These are phyloP conservation scores for Cyrtorhinus lividipennis DNA, from an alignment of 1,140 invertebrate species.

Conservation along the genomic window DNA sequence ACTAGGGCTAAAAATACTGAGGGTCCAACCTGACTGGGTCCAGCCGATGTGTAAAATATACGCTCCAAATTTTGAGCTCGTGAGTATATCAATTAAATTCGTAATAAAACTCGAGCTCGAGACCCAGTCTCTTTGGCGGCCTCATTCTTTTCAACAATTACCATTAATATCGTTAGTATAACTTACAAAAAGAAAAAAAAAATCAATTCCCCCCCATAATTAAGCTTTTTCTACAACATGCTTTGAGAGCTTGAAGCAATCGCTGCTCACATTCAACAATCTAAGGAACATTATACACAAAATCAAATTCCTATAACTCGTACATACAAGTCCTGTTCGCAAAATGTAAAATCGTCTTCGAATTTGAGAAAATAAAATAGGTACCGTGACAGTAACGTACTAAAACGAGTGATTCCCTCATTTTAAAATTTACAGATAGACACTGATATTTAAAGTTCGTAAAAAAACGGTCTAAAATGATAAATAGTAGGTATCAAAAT, in stretches of 20 bases:
- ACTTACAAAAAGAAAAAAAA: background rate
- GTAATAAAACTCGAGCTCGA: background rate
- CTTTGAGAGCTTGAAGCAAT: background rate
- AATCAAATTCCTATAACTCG: background rate
- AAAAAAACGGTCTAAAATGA: background rate
- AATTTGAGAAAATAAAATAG: too few relatives aligned
- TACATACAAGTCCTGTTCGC: background rate
- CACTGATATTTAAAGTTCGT: background rate
- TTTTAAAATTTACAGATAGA: background rate
- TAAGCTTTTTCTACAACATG: background rate
- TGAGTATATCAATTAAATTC: background rate
- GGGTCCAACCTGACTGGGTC: background rate
- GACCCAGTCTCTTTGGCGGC: background rate
- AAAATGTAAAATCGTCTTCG: too few relatives aligned
- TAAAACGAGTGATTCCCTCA: background rate
- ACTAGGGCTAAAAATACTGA: constrained; percentile 4
- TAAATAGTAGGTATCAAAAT: background rate
- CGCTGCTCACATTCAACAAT: background rate
- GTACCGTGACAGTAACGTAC: background rate
- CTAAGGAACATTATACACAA: constrained; percentile 5
- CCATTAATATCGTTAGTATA: background rate
- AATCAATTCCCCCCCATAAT: background rate
- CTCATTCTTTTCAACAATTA: constrained; percentile 1
- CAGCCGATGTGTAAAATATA: background rate
- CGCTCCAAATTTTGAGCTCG: background rate